phyloP scores from a whole-genome alignment of 2,113 vertebrate species.

The Periophthalmus modestus region DNA sequence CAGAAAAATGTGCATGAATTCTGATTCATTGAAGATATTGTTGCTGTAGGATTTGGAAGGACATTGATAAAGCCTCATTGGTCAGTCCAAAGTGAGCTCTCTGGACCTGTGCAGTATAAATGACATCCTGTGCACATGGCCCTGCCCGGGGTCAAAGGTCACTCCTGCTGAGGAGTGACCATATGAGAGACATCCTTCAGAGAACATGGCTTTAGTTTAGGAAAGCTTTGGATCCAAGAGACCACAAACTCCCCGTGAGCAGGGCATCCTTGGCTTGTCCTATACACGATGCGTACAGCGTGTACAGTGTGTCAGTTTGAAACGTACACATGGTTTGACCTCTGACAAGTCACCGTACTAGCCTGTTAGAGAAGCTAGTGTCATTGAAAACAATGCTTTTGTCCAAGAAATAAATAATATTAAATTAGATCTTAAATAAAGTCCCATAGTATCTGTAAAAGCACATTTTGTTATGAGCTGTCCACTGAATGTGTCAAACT shows the following conservation, averaged over 20 bases:
- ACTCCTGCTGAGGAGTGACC: background rate
- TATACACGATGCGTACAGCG: background rate
- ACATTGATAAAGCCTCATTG: background rate
- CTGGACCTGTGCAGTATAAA: background rate
- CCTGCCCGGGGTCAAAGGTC: background rate
- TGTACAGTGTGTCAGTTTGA: background rate
- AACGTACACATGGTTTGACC: background rate
- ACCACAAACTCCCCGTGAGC: background rate
- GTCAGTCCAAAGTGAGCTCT: background rate
- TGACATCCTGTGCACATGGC: background rate
- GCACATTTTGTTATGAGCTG: background rate
- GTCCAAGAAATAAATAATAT: conserved; percentile 8
- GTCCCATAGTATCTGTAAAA: background rate
- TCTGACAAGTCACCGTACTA: background rate
- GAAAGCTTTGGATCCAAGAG: conserved; percentile 5
- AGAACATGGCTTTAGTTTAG: conserved; percentile 9
- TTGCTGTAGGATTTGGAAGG: background rate
- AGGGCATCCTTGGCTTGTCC: background rate
- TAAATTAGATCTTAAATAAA: background rate
- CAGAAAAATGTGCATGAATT: background rate
- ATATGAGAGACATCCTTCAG: conserved; percentile 3
- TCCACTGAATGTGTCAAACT: background rate
- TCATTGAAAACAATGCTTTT: background rate
- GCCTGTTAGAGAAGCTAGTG: background rate
- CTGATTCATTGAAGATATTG: background rate